Evolutionary conservation across 2,888 invertebrate species (phyloP).

Genomic region (Blastobasis adustella): DNA sequence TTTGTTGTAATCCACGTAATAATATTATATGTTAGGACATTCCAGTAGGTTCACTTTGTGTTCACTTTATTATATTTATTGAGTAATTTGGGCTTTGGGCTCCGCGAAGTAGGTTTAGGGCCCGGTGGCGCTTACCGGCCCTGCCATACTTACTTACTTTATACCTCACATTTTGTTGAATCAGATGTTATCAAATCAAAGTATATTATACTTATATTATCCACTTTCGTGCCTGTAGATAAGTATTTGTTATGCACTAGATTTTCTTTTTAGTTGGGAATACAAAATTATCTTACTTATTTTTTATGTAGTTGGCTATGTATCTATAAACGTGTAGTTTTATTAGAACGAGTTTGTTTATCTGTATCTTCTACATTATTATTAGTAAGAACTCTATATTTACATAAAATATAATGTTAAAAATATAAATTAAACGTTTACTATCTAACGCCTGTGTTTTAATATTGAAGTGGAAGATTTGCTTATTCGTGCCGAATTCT

Average conservation of each 20-base stretch:
- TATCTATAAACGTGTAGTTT: conserved; percentile 47
- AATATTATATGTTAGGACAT: conserved; percentile 42
- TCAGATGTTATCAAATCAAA: conserved; percentile 51
- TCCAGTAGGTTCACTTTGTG: conserved; percentile 57
- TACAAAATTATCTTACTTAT: conserved; percentile 33
- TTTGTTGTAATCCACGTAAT: conserved; percentile 48
- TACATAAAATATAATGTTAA: conserved; percentile 75
- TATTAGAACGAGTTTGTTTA: conserved; percentile 65
- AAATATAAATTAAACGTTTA: conserved; percentile 73
- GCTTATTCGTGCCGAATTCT: too few species aligned
- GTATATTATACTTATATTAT: conserved; percentile 40
- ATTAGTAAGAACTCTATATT: conserved; percentile 72
- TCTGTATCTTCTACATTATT: conserved; percentile 55
- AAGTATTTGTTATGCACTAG: conserved; percentile 59
- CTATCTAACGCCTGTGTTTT: conserved; percentile 27
- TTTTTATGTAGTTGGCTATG: conserved; percentile 56
- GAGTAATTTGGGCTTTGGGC: neutral
- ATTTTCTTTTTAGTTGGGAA: conserved; percentile 56
- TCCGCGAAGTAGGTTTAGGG: conserved; percentile 5
- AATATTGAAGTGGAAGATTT: too few species aligned
- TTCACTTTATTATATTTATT: conserved; percentile 25
- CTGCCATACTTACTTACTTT: conserved; percentile 8
- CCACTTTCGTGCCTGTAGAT: conserved; percentile 68
- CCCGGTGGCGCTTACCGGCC: conserved; percentile 6
- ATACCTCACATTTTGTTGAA: conserved; percentile 54